Evolutionary conservation across 1,140 invertebrate genomes (phyloP).

Genomic region (Muscidifurax raptorellus): DNA sequence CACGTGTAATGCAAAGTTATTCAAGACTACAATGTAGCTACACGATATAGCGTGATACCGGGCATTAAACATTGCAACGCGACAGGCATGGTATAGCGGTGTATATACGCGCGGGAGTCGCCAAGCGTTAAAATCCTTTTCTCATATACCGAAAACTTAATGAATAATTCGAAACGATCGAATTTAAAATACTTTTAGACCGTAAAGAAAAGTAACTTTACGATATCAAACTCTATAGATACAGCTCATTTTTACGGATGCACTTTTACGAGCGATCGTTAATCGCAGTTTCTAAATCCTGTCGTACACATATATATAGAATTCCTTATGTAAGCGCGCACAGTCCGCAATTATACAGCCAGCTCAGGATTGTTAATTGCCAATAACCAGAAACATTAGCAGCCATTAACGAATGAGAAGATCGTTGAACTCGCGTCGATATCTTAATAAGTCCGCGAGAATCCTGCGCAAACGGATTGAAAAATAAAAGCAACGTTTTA

Average conservation of each 20-base stretch:
- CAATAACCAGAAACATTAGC: background rate
- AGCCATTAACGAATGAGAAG: background rate
- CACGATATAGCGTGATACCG: background rate
- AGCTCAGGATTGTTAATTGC: slow-evolving; percentile 22
- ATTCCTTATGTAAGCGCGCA: background rate
- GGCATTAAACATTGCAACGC: background rate
- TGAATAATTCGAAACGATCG: background rate
- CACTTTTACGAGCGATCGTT: background rate
- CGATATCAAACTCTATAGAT: slow-evolving; percentile 2
- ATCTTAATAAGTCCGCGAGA: background rate
- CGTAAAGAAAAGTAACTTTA: background rate
- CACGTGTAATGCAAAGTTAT: background rate
- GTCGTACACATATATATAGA: background rate
- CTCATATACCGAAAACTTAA: background rate
- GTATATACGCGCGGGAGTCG: background rate
- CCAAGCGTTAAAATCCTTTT: background rate
- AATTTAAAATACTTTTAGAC: no score
- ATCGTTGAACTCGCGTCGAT: background rate
- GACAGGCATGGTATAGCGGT: background rate
- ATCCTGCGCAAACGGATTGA: no score
- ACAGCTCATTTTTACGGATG: background rate
- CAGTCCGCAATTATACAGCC: slow-evolving; percentile 3
- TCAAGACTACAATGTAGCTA: background rate
- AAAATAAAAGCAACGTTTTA: no score
- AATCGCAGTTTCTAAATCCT: slow-evolving; percentile 18